Percentiles rank a stretch among this genome's conserved stretches.
Evolutionary conservation across 2,113 vertebrate genomes (phyloP).

Genomic region (Oreochromis tanganicae): DNA sequence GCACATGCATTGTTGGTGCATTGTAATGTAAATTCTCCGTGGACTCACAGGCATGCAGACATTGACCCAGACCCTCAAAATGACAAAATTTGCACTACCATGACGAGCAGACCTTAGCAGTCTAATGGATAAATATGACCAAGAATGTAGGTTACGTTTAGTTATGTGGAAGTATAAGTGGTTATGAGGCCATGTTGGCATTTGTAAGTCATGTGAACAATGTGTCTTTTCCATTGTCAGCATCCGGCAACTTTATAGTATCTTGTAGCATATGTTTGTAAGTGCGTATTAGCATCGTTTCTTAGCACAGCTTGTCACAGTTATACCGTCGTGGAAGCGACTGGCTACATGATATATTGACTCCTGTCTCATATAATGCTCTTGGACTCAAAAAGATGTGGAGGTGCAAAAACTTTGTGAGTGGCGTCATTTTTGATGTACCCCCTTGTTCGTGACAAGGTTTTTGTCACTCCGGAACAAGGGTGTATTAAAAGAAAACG

Average conservation of each 20-base stretch:
- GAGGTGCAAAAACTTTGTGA: conserved; percentile 66
- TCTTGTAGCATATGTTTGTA: neutral
- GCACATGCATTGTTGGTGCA: neutral
- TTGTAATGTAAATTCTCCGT: neutral
- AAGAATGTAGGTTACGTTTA: neutral
- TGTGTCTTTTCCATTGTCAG: neutral
- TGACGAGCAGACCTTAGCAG: neutral
- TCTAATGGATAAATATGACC: neutral
- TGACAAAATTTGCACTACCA: neutral
- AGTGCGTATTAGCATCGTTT: neutral
- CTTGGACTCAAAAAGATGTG: neutral
- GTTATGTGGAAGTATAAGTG: neutral
- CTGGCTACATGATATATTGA: neutral
- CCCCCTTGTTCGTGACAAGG: conserved; percentile 61
- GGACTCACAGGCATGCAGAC: neutral
- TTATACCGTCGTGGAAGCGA: neutral
- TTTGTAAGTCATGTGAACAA: neutral
- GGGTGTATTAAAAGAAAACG: neutral
- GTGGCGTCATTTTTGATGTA: conserved; percentile 62
- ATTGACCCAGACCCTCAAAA: neutral
- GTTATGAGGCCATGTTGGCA: neutral
- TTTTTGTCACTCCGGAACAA: conserved; percentile 66
- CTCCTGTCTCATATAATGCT: neutral
- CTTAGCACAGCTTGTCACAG: neutral
- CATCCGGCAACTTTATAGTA: neutral